Evolutionary conservation across 2,797 vertebrate species (phyloP).

Genomic region (Falco concolor): DNA sequence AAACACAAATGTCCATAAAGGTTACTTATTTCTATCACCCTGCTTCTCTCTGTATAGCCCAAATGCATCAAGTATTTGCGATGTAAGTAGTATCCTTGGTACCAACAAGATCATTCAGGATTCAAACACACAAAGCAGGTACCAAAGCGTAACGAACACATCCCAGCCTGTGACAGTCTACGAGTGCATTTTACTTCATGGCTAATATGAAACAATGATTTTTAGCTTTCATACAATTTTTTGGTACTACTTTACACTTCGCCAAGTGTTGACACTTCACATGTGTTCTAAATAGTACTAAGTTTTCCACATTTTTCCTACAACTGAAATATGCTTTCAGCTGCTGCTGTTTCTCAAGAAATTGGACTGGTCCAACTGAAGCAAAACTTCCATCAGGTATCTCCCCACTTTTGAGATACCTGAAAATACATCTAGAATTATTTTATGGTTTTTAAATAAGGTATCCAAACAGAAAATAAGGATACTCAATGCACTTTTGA

Average conservation of each 20-base stretch:
- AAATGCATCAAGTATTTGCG: not conserved
- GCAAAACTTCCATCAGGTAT: not conserved
- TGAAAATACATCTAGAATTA: not conserved
- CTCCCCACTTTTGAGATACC: not conserved
- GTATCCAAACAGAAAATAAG: not conserved
- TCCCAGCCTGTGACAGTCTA: not conserved
- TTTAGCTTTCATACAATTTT: not conserved
- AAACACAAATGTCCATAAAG: not conserved
- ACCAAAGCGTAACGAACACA: rapidly evolving
- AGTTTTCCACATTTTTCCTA: not conserved
- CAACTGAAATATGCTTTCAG: not conserved
- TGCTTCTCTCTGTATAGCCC: not conserved
- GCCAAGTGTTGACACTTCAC: not conserved
- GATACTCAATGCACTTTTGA: not conserved
- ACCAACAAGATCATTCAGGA: not conserved
- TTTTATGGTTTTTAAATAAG: not conserved
- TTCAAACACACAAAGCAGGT: not conserved
- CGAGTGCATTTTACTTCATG: not conserved
- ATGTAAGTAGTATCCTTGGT: not conserved
- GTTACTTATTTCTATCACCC: not conserved
- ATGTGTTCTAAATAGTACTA: not conserved
- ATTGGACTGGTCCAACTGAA: not conserved
- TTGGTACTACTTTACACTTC: not conserved
- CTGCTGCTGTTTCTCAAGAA: not conserved
- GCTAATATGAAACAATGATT: not conserved